phyloP scores from a whole-genome alignment of 2,888 invertebrate genomes.

The Drosophila dives region DNA sequence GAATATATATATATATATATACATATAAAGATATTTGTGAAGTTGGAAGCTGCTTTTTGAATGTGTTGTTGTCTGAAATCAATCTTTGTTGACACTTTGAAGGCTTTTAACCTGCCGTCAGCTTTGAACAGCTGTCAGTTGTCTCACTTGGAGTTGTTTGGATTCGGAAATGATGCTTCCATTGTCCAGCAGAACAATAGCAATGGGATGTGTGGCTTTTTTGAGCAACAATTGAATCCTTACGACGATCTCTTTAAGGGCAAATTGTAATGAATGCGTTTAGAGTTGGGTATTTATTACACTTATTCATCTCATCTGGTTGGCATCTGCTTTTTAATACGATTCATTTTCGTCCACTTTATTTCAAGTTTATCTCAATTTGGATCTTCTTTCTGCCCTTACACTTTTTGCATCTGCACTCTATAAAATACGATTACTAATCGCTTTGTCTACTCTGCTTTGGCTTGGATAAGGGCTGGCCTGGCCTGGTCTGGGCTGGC shows the following conservation, averaged over 20 bases:
- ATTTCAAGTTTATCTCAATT: slow-evolving; percentile 76
- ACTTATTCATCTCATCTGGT: slow-evolving; percentile 64
- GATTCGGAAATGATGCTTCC: slow-evolving; percentile 43
- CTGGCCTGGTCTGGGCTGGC: not conserved
- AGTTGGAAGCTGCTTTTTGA: slow-evolving; percentile 16
- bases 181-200: slow-evolving; percentile 43
- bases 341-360: slow-evolving; percentile 73
- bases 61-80: slow-evolving; percentile 46
- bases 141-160: slow-evolving; percentile 21
- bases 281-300: slow-evolving; percentile 51
- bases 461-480: slow-evolving; percentile 6
- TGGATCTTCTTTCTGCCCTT: slow-evolving; percentile 13
- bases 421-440: slow-evolving; percentile 69
- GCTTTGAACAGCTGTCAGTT: slow-evolving; percentile 21
- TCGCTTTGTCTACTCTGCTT: slow-evolving; percentile 66
- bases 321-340: slow-evolving; percentile 57
- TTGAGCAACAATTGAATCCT: slow-evolving; percentile 21
- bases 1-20: not conserved
- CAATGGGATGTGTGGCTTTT: slow-evolving; percentile 17
- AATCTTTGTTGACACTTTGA: slow-evolving; percentile 55
- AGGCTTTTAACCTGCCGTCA: slow-evolving; percentile 34
- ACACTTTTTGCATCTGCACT: slow-evolving; percentile 36
- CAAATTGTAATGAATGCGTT: slow-evolving; percentile 7
- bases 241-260: slow-evolving; percentile 8
- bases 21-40: slow-evolving; percentile 1